Evolutionary conservation across 2,113 vertebrate genomes (phyloP).

Genomic region (Ictalurus punctatus): DNA sequence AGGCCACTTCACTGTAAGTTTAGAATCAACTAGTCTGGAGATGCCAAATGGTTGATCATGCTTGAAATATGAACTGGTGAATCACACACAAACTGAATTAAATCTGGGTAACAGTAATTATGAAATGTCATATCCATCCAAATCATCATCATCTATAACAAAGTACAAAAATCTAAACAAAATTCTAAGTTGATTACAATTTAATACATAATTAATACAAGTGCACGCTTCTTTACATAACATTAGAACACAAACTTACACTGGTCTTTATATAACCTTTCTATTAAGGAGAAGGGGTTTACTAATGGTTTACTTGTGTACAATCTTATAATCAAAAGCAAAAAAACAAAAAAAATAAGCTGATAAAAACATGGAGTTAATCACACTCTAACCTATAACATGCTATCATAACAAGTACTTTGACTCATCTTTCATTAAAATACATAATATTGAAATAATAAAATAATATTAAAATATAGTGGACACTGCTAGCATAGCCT

Average conservation of each 20-base stretch:
- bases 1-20: constrained; percentile 23
- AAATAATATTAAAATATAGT: too few relatives aligned
- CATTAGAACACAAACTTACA: background rate
- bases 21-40: background rate
- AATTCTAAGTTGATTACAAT: background rate
- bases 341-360: too few relatives aligned
- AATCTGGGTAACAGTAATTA: background rate
- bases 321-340: too few relatives aligned
- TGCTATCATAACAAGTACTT: background rate
- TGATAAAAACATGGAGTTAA: too few relatives aligned
- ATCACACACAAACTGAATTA: background rate
- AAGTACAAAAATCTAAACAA: background rate
- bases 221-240: background rate
- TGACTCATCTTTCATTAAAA: too few relatives aligned
- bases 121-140: background rate
- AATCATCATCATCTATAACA: background rate
- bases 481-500: background rate
- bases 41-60: background rate
- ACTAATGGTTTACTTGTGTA: background rate
- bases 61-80: constrained; percentile 3
- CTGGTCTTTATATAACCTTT: background rate
- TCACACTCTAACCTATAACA: background rate
- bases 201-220: background rate
- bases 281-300: background rate
- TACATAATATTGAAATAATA: background rate